Percentiles rank a stretch among this genome's conserved stretches.
Conservation (phyloP, 2,888 invertebrate genomes). For the Euplagia quadripunctaria region DNA sequence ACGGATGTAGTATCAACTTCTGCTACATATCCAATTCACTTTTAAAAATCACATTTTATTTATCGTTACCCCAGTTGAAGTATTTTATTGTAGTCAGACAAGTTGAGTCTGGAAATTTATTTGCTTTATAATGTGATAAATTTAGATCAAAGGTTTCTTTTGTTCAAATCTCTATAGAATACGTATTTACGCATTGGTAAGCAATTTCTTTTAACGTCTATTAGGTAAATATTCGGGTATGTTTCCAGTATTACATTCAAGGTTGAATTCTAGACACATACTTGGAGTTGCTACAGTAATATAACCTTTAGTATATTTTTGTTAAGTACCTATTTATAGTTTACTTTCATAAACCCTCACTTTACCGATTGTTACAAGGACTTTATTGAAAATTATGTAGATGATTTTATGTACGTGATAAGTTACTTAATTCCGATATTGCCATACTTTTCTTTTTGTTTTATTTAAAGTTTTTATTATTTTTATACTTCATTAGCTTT, state of each 20-base stretch:
- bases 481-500: too few species aligned
- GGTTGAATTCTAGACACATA: background rate
- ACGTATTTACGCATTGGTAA: background rate
- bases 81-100: background rate
- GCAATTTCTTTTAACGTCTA: conserved; percentile 1
- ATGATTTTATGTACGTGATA: background rate
- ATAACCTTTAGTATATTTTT: background rate
- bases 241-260: background rate
- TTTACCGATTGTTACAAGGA: background rate
- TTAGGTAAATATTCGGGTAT: background rate
- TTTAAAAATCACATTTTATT: background rate
- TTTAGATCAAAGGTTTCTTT: background rate
- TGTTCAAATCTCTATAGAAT: background rate
- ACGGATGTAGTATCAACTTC: too few species aligned
- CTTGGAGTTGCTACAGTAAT: background rate
- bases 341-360: background rate
- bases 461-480: too few species aligned
- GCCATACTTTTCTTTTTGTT: too few species aligned
- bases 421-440: background rate
- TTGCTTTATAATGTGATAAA: background rate
- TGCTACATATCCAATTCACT: too few species aligned
- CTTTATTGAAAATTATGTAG: background rate
- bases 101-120: background rate
- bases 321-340: background rate
- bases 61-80: background rate